phyloP scores from a whole-genome alignment of 1,140 invertebrate genomes.

The Triops cancriformis region DNA sequence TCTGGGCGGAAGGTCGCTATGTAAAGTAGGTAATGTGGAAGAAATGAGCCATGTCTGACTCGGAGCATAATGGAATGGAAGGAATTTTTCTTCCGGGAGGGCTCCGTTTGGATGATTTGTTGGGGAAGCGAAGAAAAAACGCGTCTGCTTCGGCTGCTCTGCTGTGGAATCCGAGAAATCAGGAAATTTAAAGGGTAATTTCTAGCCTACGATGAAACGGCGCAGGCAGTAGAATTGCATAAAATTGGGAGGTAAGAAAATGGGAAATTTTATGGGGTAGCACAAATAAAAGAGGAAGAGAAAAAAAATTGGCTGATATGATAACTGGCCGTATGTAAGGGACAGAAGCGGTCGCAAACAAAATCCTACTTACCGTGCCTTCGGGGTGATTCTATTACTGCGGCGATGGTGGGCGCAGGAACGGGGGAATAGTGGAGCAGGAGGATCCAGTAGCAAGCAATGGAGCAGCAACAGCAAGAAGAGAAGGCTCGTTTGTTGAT shows the following conservation, averaged over 20 bases:
- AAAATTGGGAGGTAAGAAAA: neutral
- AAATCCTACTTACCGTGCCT: neutral
- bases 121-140: neutral
- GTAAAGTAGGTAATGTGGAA: neutral
- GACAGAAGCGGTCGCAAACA: neutral
- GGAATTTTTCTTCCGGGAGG: neutral
- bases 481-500: neutral
- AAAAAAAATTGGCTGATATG: neutral
- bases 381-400: neutral
- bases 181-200: neutral
- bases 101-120: neutral
- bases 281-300: neutral
- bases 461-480: neutral
- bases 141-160: neutral
- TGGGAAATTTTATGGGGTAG: neutral
- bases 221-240: neutral
- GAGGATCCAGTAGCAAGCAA: neutral
- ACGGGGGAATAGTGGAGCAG: neutral
- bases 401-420: neutral
- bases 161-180: neutral
- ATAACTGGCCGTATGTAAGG: neutral
- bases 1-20: neutral
- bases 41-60: constrained; percentile 5
- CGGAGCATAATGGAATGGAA: constrained; percentile 5
- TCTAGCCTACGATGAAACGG: neutral